Base-by-base conservation (phyloP, 2,797 vertebrate genomes). In the Trichosurus vulpecula region DNA sequence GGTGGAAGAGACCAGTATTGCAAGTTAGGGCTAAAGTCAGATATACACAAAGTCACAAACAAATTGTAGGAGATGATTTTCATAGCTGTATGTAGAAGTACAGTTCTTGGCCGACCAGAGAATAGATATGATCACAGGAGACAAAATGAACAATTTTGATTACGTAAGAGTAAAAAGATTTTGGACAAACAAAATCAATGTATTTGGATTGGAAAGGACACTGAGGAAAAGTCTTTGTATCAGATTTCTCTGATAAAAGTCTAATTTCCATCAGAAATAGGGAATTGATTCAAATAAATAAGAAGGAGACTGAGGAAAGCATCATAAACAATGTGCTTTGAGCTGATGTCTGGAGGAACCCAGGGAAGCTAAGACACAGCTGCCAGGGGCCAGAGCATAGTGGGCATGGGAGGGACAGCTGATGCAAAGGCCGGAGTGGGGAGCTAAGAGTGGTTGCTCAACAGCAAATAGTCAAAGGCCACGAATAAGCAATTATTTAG, bases 211-310 rank as follows among this genome's bases (percentile, higher is more conserved):
- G 57, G 30, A 58, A 58, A 58, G 57, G 47, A 13, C 52, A 57
- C 0, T 91, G 94, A 74, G 74, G 51, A 74, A 0, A 94, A 52
- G 55, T 55, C 92, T 56, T 29, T 31, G 30, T 58, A 58, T 58
- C 30, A 58, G 30, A 58, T 58, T 58, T 12, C 30, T 58, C 29
- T 58, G 10, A 58, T 58, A 58, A 91, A 41, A 16, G 6, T 41
- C 52, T 90, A 91, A 58, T 92, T 51, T 58, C 51, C 4, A 6
- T 91, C 91, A 95, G 11, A 74, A 91, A 89, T 94, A 94, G 54
- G 22, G 9, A 58, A n/a, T 61, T 95, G 8, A 29, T 81, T 31
- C 51, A 55, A 9, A 25, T 53, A 58, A 52, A 91, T 92, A 93
- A 95, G 29, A 54, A 53, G 52, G 22, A 55, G 16, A 25, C 54